A percentile compares a stretch with the other conserved stretches of the same genome.
Evolutionary conservation across 30 jellyfish, hydroid and myxozoan species (phyloP).

Genomic region (Aurelia aurita): DNA sequence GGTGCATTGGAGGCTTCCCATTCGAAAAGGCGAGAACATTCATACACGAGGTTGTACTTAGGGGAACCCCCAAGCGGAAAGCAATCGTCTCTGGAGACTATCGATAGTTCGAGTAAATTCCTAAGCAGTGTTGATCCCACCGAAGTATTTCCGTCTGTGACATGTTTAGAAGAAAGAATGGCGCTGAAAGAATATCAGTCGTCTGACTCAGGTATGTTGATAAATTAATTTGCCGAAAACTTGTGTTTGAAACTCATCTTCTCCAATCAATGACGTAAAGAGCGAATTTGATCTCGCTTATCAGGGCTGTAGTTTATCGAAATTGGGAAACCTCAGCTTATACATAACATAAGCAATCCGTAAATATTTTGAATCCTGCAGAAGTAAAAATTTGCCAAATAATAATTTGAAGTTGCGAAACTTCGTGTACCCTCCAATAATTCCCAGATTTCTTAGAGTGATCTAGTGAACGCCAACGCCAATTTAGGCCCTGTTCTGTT

Average conservation of each 20-base stretch:
- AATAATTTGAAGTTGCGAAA: no score
- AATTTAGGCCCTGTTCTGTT: no score
- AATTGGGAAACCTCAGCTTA: no score
- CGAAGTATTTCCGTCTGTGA: constrained; percentile 62
- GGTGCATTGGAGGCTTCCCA: constrained; percentile 31
- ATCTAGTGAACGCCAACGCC: no score
- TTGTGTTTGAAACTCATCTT: neutral
- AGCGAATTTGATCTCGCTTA: no score
- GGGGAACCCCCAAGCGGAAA: constrained; percentile 68
- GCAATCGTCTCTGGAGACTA: neutral
- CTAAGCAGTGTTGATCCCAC: constrained; percentile 65
- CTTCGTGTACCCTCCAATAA: no score
- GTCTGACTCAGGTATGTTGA: constrained; percentile 57
- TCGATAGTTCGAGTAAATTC: constrained; percentile 29
- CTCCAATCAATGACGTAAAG: no score
- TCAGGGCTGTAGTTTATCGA: no score
- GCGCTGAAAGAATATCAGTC: constrained; percentile 36
- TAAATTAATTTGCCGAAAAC: neutral
- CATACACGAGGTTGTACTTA: constrained; percentile 49
- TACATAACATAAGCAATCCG: no score
- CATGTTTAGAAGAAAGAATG: constrained; percentile 36
- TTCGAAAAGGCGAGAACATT: constrained; percentile 43
- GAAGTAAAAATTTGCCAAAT: no score
- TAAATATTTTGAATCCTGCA: no score
- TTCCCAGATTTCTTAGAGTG: no score